Evolutionary conservation across 2,888 invertebrate species (phyloP).

Genomic region (Tiliacea citrago): DNA sequence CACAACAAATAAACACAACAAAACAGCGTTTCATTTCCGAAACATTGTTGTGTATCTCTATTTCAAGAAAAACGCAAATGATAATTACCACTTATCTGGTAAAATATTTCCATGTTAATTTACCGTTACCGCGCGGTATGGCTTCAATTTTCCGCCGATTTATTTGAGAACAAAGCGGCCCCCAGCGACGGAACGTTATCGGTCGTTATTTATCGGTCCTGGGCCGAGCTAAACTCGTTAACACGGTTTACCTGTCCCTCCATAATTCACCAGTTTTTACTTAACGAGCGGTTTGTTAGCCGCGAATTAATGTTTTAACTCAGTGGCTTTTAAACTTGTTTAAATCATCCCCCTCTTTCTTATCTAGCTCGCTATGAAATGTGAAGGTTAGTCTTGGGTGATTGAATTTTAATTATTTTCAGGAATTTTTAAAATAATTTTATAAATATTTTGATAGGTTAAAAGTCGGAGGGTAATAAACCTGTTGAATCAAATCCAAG

Average conservation of each 20-base stretch:
- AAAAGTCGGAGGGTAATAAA: accelerated
- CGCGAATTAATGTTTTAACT: slow-evolving; percentile 77
- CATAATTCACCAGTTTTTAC: slow-evolving; percentile 81
- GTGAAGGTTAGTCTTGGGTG: slow-evolving; percentile 37
- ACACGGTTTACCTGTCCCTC: slow-evolving; percentile 81
- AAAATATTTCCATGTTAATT: slow-evolving; percentile 69
- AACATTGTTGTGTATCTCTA: slow-evolving; percentile 35
- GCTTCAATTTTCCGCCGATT: slow-evolving; percentile 78
- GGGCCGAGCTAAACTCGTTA: slow-evolving; percentile 78
- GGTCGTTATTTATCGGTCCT: slow-evolving; percentile 78
- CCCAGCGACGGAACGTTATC: slow-evolving; percentile 76
- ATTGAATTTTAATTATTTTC: slow-evolving; percentile 48
- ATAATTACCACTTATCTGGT: slow-evolving; percentile 63
- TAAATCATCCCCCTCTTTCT: slow-evolving; percentile 66
- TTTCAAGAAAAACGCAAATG: slow-evolving; percentile 58
- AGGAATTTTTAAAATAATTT: not conserved
- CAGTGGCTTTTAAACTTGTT: slow-evolving; percentile 69
- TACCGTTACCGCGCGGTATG: slow-evolving; percentile 58
- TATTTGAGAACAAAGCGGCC: slow-evolving; percentile 75
- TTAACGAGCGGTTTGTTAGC: slow-evolving; percentile 80
- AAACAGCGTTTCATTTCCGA: slow-evolving; percentile 44
- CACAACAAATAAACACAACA: slow-evolving; percentile 22
- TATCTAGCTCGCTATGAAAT: slow-evolving; percentile 56
- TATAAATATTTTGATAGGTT: not conserved
- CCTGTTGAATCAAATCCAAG: not conserved